Evolutionary conservation across 2,888 invertebrate genomes (phyloP).

Genomic region (Dasypogon diadema): DNA sequence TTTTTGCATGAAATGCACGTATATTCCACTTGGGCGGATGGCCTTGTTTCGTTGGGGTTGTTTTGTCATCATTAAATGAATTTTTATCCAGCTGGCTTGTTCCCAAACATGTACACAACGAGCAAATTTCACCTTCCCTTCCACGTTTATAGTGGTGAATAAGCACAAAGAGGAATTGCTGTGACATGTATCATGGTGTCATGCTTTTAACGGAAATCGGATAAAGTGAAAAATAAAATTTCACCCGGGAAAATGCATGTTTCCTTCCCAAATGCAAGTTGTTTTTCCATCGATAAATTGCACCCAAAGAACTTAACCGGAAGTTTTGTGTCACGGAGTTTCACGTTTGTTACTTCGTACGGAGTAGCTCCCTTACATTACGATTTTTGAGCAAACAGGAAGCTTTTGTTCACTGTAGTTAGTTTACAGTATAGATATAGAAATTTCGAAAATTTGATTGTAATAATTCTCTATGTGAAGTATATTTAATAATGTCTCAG

Average conservation of each 20-base stretch:
- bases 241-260: background rate
- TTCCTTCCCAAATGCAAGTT: background rate
- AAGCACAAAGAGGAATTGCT: constrained; percentile 2
- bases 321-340: background rate
- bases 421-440: background rate
- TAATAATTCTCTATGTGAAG: no score
- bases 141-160: background rate
- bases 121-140: background rate
- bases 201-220: constrained; percentile 14
- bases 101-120: background rate
- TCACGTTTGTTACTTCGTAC: background rate
- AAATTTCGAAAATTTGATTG: no score
- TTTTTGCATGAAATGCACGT: no score
- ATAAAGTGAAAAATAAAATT: constrained; percentile 11
- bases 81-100: background rate
- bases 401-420: background rate
- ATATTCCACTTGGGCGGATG: no score
- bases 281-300: constrained; percentile 7
- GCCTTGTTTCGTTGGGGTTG: background rate
- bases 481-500: no score
- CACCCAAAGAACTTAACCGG: background rate
- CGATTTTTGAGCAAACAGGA: background rate
- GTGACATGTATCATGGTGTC: background rate
- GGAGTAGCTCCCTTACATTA: background rate
- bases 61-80: background rate